Percentiles rank a stretch among this genome's conserved stretches.
These are phyloP conservation scores for Trachemys scripta DNA, from an alignment of 2,113 vertebrate species.

Conservation along the genomic window DNA sequence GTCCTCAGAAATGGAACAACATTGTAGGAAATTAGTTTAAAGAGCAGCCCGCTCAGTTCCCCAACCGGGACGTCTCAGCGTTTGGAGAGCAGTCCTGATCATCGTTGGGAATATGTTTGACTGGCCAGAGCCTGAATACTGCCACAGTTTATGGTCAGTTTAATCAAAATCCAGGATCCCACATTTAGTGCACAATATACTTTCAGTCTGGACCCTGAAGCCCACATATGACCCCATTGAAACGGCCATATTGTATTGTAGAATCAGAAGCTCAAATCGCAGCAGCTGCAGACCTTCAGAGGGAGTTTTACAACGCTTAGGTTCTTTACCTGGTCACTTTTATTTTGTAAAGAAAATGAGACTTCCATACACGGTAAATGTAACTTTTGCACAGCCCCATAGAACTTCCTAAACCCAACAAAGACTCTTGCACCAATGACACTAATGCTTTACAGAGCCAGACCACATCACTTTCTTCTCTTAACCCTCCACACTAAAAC, in stretches of 20 bases:
- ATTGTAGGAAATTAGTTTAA: neutral
- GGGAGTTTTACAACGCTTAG: neutral
- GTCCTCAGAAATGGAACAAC: neutral
- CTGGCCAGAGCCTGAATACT: neutral
- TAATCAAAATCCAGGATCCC: rapidly evolving
- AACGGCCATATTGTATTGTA: neutral
- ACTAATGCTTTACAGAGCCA: neutral
- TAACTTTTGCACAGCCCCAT: neutral
- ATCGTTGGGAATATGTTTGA: neutral
- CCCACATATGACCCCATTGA: neutral
- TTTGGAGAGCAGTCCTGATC: neutral
- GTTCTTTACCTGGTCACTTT: rapidly evolving
- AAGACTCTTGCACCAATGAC: no score
- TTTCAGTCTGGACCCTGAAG: neutral
- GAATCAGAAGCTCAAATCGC: neutral
- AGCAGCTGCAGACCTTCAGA: neutral
- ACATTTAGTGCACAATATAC: rapidly evolving
- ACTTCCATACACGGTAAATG: rapidly evolving
- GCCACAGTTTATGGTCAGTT: neutral
- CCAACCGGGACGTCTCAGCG: neutral
- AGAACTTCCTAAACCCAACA: neutral
- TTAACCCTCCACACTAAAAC: neutral
- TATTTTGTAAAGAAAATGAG: neutral
- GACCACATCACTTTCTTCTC: neutral
- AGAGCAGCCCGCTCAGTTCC: neutral